Base-by-base conservation (phyloP, 2,888 invertebrate genomes). In the Nesidiocoris tenuis region DNA sequence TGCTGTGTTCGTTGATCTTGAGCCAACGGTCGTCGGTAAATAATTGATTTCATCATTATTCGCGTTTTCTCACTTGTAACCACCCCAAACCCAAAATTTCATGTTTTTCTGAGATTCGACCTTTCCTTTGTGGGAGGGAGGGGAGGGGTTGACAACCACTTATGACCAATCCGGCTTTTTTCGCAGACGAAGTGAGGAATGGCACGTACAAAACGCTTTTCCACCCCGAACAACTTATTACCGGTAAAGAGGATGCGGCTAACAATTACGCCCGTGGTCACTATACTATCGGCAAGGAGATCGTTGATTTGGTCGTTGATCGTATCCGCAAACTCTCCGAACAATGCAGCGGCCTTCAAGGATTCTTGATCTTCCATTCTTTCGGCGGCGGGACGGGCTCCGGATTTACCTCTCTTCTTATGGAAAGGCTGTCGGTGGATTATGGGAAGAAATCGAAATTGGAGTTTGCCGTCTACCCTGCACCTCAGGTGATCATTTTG, bases 241-340 rank as follows among this genome's bases (percentile, higher is more conserved):
- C 95, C 81, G 96, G 96, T 81, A 97, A 97, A 85, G 96, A 96
- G 86, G 96, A 97, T 84, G 97, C 97, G 65, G 97, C 97, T 81
- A 97, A 98, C 87, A 97, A 98, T 87, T 98, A 97, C 81, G 97
- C 97, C 77, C 91, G 97, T 82, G 97, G 97, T 78, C 97, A 98
- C 86, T 98, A 98, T 88, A 97, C 97, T 80, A 94, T 97, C 82
- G 97, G 96, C 83, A 94, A 94, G 85, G 96, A 96, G 84, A 94
- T 96, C 82, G 94, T 96, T 78, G 95, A 96, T 84, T 85, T 94
- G 81, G 94, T 94, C 1, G 87, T 94, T 81, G 94, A 95, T 87
- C 88, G 95, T 81, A 90, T 95, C 83, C 90, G 94, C 80, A 94
- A 92, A 84, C 86, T 93, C 82, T 90, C 91, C 12, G 96, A 96